Evolutionary conservation across 2,888 invertebrate species (phyloP), one percentile per base, ranked within the genome.

Genomic region (Rhyacophila evoluta): DNA sequence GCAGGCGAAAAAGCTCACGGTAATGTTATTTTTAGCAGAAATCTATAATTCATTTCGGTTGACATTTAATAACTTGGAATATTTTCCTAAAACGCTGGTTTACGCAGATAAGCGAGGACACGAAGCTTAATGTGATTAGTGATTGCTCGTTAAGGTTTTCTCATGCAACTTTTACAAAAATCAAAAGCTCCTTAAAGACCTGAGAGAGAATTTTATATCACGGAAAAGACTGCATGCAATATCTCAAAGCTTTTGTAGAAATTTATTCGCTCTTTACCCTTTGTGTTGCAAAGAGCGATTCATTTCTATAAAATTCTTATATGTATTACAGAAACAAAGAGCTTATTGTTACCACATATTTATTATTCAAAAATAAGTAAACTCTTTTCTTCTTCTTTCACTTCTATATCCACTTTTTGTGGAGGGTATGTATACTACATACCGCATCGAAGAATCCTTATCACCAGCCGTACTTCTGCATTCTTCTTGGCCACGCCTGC

Each of bases 11-110:
- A 19, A 10, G 55, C 19, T 25, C 55, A 19, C 25, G 19, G 55
- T 55, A 55, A 55, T 25, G 29, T 33, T 33, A 55, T 55, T 55
- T 55, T 55, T 25, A 25, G 25, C 55, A 55, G 55, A 55, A 55
- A 55, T 55, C 55, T 55, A 55, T 55, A 55, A 55, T 19, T 55
- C 55, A 55, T 55, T 55, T 1, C 8, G 19, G 55, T 55, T 55
- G 55, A 55, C 55, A 55, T 55, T 55, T 55, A 55, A 55, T 25
- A 55, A 55, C 55, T 55, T 19, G 1, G 55, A 55, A 55, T 55
- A 55, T 55, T 55, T 55, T 19, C 55, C 19, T 55, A 55, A 55
- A 19, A 10, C 55, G 55, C 55, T 55, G 55, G 15, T 19, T 55
- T 55, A 6, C 12, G 1, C 25, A 55, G 55, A 55, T 55, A 55